A percentile compares a stretch with the other conserved stretches of the same genome.
These are phyloP conservation scores for Zaprionus taronus DNA, from an alignment of 1,140 invertebrate genomes.

Conservation along the genomic window DNA sequence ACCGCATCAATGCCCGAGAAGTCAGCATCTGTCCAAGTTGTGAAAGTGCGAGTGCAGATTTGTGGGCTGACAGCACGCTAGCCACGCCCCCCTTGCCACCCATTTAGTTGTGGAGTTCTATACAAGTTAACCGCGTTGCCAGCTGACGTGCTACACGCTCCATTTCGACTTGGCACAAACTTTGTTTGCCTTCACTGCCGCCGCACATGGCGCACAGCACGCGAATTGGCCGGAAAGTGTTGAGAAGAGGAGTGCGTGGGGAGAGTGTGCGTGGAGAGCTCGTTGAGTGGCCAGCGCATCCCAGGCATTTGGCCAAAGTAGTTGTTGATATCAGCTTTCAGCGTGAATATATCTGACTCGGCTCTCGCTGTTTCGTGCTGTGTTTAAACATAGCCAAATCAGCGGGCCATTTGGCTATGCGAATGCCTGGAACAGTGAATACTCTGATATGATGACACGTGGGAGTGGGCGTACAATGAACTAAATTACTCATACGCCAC, in stretches of 20 bases:
- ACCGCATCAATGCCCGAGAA: slow-evolving; percentile 34
- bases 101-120: slow-evolving; percentile 14
- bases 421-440: slow-evolving; percentile 29
- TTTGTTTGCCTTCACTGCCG: slow-evolving; percentile 54
- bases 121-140: slow-evolving; percentile 32
- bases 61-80: slow-evolving; percentile 24
- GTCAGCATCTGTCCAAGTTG: slow-evolving; percentile 66
- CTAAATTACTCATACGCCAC: slow-evolving; percentile 75
- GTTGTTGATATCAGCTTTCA: slow-evolving; percentile 78
- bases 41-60: slow-evolving; percentile 36
- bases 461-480: slow-evolving; percentile 25
- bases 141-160: slow-evolving; percentile 72
- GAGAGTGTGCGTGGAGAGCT: not conserved
- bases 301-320: slow-evolving; percentile 55
- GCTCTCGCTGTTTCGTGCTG: slow-evolving; percentile 3
- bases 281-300: slow-evolving; percentile 13
- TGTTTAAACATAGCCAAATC: slow-evolving; percentile 38
- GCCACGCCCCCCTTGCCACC: slow-evolving; percentile 18
- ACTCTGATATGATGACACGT: slow-evolving; percentile 14
- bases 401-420: slow-evolving; percentile 44
- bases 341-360: slow-evolving; percentile 27
- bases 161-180: slow-evolving; percentile 66
- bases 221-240: slow-evolving; percentile 48
- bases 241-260: slow-evolving; percentile 1
- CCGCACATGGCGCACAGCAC: slow-evolving; percentile 54